Evolutionary conservation across 2,888 invertebrate genomes (phyloP).

Genomic region (Netelia melanura): DNA sequence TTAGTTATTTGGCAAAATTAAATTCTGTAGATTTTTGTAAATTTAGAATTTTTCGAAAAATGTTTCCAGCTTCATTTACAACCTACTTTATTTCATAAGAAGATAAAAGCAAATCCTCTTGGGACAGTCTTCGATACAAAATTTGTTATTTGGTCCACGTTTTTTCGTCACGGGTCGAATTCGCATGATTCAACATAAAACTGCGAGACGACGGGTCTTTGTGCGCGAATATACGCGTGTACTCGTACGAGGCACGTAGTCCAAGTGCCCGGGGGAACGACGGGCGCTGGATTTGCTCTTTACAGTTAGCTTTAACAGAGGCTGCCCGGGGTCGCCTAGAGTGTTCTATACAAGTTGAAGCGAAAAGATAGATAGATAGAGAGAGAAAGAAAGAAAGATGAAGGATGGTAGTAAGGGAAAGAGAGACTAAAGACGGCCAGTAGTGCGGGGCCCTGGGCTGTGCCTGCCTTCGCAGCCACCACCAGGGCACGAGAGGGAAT

Average conservation of each 20-base stretch:
- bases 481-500: constrained; percentile 1
- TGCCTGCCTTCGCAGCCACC: not conserved
- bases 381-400: constrained; percentile 25
- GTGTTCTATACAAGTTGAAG: constrained; percentile 36
- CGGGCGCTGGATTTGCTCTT: constrained; percentile 59
- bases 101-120: no score
- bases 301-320: constrained; percentile 50
- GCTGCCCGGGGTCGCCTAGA: constrained; percentile 31
- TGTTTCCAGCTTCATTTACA: not conserved
- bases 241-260: not conserved
- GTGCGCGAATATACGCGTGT: not conserved
- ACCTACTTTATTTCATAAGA: no score
- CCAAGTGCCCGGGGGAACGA: constrained; percentile 8
- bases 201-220: not conserved
- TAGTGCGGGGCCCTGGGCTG: constrained; percentile 22
- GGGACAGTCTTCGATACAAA: not conserved
- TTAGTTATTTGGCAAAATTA: no score
- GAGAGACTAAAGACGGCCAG: constrained; percentile 26
- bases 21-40: no score
- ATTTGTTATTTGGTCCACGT: not conserved
- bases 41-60: not conserved
- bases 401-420: not conserved
- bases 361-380: constrained; percentile 30
- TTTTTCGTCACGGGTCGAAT: not conserved
- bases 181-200: not conserved